phyloP scores from a whole-genome alignment of 2,113 vertebrate species.

The Varanus komodoensis region DNA sequence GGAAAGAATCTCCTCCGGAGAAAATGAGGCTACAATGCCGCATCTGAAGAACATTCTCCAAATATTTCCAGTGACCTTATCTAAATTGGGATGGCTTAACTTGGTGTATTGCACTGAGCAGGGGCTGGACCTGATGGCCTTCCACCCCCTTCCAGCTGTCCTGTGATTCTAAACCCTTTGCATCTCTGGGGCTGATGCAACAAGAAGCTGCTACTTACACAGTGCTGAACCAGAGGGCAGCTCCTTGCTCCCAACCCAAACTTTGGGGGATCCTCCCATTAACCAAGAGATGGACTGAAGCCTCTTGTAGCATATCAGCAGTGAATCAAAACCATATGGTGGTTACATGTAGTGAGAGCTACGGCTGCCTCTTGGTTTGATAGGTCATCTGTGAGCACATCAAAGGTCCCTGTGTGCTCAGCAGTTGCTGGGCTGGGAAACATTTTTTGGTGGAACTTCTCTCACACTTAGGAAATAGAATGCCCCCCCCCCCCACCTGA shows the following conservation, averaged over 20 bases:
- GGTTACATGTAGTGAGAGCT: not conserved
- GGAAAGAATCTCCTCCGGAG: constrained; percentile 1
- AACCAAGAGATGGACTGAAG: not conserved
- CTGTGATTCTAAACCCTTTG: not conserved
- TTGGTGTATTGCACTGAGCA: too few species aligned
- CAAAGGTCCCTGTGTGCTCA: not conserved
- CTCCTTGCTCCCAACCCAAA: not conserved
- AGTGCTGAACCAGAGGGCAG: not conserved
- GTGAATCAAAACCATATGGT: not conserved
- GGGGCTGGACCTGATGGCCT: too few species aligned
- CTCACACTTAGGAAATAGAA: not conserved
- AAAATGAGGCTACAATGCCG: not conserved
- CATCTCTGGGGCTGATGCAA: not conserved
- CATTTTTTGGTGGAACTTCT: not conserved
- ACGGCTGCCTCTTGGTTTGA: not conserved
- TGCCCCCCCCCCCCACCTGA: not conserved
- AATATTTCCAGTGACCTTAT: constrained; percentile 20
- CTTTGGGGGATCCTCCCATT: not conserved
- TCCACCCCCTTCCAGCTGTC: too few species aligned
- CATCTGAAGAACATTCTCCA: constrained; percentile 15
- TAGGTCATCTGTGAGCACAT: not conserved
- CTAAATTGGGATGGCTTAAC: not conserved
- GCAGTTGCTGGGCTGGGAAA: too few species aligned
- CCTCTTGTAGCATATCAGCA: not conserved
- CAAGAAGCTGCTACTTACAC: not conserved